phyloP scores from a whole-genome alignment of 1,140 invertebrate species.

The Panagrolaimus sp. region DNA sequence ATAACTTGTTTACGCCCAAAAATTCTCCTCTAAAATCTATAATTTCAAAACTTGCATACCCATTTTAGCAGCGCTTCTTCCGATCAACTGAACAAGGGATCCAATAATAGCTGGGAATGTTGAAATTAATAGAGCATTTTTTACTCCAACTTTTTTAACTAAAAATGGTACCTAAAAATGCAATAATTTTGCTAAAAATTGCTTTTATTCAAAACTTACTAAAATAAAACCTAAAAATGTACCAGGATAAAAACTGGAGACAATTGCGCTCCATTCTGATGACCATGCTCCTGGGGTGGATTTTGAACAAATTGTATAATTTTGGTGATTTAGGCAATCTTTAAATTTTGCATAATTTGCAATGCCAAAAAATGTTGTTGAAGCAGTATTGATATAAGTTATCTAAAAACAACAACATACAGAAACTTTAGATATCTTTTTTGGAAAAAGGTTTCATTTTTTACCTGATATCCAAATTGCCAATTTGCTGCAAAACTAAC shows the following conservation, averaged over 20 bases:
- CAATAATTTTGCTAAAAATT: not conserved
- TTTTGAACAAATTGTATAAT: not conserved
- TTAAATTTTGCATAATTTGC: not conserved
- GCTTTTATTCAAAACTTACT: not conserved
- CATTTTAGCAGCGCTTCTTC: not conserved
- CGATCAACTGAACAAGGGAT: not conserved
- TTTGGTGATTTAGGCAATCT: not conserved
- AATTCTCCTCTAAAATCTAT: too few relatives aligned
- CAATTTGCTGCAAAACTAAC: slow-evolving; percentile 16
- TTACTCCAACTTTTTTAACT: slow-evolving; percentile 7
- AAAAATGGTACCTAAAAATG: slow-evolving; percentile 17
- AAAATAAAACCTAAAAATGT: slow-evolving; percentile 17
- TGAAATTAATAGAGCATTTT: not conserved
- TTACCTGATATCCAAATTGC: slow-evolving; percentile 21
- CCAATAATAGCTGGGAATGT: slow-evolving; percentile 13
- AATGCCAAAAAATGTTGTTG: not conserved
- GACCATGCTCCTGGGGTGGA: not conserved
- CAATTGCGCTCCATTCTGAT: slow-evolving; percentile 5
- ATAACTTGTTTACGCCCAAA: too few relatives aligned
- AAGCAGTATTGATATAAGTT: slow-evolving; percentile 18
- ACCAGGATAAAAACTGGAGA: slow-evolving; percentile 23
- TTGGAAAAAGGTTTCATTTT: too few relatives aligned
- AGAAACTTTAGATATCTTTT: too few relatives aligned
- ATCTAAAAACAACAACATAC: too few relatives aligned
- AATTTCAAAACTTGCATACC: slow-evolving; percentile 1